Conservation (phyloP, 2,113 vertebrate genomes). For the Poecile atricapillus region DNA sequence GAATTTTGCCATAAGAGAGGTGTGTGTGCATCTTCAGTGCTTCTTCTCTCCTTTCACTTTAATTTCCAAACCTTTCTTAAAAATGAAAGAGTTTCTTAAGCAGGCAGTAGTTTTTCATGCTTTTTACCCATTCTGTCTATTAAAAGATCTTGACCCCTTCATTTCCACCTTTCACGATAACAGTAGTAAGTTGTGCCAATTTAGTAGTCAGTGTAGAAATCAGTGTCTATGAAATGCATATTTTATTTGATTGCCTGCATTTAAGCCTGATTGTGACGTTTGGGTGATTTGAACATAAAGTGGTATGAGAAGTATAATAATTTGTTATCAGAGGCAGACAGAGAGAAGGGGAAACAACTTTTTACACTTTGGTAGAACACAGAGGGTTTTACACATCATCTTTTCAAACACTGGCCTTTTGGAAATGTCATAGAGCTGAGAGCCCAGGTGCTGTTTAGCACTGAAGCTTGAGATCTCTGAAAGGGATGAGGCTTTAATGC, state of each 20-base stretch:
- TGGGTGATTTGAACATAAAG: slow-evolving; percentile 12
- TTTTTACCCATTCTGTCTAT: slow-evolving; percentile 61
- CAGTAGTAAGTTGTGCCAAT: slow-evolving; percentile 64
- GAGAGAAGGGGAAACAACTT: background rate
- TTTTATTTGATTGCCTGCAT: slow-evolving; percentile 72
- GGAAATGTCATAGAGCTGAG: background rate
- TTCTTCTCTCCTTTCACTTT: background rate
- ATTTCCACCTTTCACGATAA: slow-evolving; percentile 58
- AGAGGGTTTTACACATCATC: background rate
- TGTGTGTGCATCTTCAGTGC: background rate
- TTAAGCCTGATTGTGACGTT: slow-evolving; percentile 65
- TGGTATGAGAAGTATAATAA: background rate
- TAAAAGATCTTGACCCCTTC: slow-evolving; percentile 74
- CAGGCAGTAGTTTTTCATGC: slow-evolving; percentile 27
- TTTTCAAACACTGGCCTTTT: background rate
- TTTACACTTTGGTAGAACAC: background rate
- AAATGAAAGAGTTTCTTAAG: slow-evolving; percentile 41
- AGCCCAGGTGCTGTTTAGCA: background rate
- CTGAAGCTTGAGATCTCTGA: background rate
- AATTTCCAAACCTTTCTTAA: background rate
- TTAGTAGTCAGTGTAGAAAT: slow-evolving; percentile 55
- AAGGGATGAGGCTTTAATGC: background rate
- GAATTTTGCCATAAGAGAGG: background rate
- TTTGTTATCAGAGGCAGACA: slow-evolving; percentile 26
- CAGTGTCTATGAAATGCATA: slow-evolving; percentile 46